Conservation (phyloP, 2,113 vertebrate species). For the Trematocara variabile region DNA sequence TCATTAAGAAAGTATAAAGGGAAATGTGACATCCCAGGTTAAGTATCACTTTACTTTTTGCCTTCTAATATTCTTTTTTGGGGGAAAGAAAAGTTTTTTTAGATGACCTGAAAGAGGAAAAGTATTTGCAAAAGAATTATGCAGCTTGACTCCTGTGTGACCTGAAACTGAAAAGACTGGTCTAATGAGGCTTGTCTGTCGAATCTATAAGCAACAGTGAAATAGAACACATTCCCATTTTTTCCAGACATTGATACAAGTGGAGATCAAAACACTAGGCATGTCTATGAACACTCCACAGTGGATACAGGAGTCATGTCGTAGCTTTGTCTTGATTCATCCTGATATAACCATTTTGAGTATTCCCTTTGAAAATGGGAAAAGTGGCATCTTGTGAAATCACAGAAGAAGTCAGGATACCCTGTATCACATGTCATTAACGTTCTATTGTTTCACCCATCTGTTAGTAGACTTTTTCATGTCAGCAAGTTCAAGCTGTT, state of each 20-base stretch:
- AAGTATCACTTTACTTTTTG: not conserved
- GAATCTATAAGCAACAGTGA: constrained; percentile 8
- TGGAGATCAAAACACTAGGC: constrained; percentile 65
- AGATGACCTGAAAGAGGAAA: not conserved
- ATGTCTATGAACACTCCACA: constrained; percentile 58
- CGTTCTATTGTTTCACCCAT: constrained; percentile 63
- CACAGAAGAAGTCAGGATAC: constrained; percentile 69
- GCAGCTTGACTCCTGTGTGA: not conserved
- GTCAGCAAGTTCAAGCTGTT: constrained; percentile 47
- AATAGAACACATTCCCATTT: constrained; percentile 26
- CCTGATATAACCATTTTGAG: constrained; percentile 68
- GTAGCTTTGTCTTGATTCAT: constrained; percentile 75
- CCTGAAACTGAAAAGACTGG: not conserved
- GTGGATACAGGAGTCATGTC: constrained; percentile 69
- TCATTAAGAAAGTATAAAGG: not conserved
- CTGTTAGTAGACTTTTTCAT: constrained; percentile 43
- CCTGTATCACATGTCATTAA: constrained; percentile 62
- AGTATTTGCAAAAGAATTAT: not conserved
- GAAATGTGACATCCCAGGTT: not conserved
- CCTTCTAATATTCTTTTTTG: not conserved
- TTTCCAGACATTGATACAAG: constrained; percentile 44
- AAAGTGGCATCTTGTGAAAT: constrained; percentile 74
- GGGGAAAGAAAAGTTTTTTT: not conserved
- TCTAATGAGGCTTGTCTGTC: constrained; percentile 29
- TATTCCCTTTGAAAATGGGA: constrained; percentile 76